These are phyloP conservation scores for Centrocercus urophasianus DNA, from an alignment of 2,113 vertebrate species.

Conservation along the genomic window DNA sequence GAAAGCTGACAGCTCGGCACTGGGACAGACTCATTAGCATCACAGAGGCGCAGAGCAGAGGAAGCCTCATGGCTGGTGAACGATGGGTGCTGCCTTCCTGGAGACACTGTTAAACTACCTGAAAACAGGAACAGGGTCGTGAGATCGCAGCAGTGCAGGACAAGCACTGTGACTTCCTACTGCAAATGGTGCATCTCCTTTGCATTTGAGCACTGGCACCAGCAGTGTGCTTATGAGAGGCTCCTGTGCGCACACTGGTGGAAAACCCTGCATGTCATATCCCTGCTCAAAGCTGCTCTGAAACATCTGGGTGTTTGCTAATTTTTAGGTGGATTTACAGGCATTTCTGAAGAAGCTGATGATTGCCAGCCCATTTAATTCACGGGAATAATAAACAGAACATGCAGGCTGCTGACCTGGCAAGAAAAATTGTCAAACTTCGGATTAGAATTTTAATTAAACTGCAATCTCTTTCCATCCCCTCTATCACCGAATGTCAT, in stretches of 20 bases:
- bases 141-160: background rate
- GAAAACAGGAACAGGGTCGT: constrained; percentile 52
- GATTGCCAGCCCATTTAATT: constrained; percentile 66
- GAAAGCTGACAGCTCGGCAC: constrained; percentile 90
- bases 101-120: constrained; percentile 83
- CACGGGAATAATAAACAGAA: constrained; percentile 64
- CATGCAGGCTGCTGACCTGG: constrained; percentile 73
- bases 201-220: background rate
- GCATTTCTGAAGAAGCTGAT: constrained; percentile 23
- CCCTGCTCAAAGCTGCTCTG: constrained; percentile 32
- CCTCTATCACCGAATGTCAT: constrained; percentile 44
- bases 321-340: constrained; percentile 53
- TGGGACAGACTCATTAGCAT: constrained; percentile 81
- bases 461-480: constrained; percentile 72
- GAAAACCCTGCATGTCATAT: background rate
- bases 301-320: constrained; percentile 14
- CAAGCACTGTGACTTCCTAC: background rate
- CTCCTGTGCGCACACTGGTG: background rate
- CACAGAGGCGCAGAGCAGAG: constrained; percentile 79
- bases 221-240: background rate
- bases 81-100: constrained; percentile 74
- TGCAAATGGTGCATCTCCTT: fast-evolving
- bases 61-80: constrained; percentile 87
- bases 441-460: constrained; percentile 81
- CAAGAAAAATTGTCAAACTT: constrained; percentile 70